Percentiles rank a stretch among this genome's conserved stretches.
phyloP scores from a whole-genome alignment of 2,797 vertebrate genomes.

The Sardinella longiceps region DNA sequence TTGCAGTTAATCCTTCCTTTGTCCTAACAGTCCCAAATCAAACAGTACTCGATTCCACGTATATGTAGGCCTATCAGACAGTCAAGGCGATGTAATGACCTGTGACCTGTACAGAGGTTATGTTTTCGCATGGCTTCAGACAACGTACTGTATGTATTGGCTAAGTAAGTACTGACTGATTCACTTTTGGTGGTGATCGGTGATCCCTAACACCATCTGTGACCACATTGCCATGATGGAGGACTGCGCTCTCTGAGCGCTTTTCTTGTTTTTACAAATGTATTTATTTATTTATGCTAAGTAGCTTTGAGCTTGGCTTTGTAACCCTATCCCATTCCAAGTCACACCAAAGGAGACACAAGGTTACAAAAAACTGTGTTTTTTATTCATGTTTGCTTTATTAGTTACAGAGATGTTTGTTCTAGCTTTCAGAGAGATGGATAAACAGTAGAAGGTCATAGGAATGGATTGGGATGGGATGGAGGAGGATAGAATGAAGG shows the following conservation, averaged over 20 bases:
- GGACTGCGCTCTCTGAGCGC: too few relatives aligned
- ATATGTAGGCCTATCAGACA: too few relatives aligned
- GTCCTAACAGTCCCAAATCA: not conserved
- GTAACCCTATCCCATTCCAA: not conserved
- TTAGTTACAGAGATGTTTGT: constrained; percentile 67
- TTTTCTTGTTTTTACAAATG: too few relatives aligned
- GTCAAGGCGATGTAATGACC: too few relatives aligned
- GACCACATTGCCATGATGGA: too few relatives aligned
- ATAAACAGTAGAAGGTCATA: constrained; percentile 52
- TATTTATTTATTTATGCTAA: too few relatives aligned
- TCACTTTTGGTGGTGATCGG: too few relatives aligned
- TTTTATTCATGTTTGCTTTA: constrained; percentile 69
- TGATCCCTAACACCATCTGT: too few relatives aligned
- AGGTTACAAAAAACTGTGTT: constrained; percentile 72
- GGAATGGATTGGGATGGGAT: constrained; percentile 57
- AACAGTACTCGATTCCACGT: not conserved
- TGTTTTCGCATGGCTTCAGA: too few relatives aligned
- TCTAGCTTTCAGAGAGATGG: constrained; percentile 48
- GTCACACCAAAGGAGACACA: constrained; percentile 56
- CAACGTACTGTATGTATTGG: too few relatives aligned
- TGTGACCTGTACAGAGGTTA: too few relatives aligned
- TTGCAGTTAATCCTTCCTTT: not conserved
- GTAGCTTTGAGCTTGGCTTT: not conserved
- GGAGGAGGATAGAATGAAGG: constrained; percentile 39
- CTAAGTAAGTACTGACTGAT: too few relatives aligned